Evolutionary conservation across 2,797 vertebrate species (phyloP), one percentile per base, ranked within the genome.

Genomic region (Myiothlypis coronata): DNA sequence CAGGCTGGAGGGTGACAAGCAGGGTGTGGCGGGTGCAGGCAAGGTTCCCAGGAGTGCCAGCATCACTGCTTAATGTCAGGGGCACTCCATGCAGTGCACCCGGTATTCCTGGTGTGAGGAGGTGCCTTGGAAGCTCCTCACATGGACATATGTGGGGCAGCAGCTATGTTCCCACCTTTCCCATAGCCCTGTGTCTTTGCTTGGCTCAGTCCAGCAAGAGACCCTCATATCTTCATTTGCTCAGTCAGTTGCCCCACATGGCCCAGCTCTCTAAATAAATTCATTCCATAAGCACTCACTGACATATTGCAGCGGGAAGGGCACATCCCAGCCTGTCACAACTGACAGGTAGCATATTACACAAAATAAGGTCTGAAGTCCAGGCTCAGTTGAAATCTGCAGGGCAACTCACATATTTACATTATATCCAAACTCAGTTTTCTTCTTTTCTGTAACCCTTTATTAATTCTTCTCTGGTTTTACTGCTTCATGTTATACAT

Each of bases 131-230:
- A 16, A 50, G 18, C 23, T 57, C 35, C 74, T 65, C 0, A 0
- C 56, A 28, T 1, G n/a, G 34, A 41, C 17, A 13, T 3, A 1
- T 0, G 1, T 11, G 30, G 8, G 23, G 4, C 59, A 75, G 26
- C 12, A 37, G 61, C 39, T 61, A 5, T 1, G 9, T 5, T 27
- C 37, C 14, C 52, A 30, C 39, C 2, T 19, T 35, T 70, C n/a
- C 65, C 22, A 4, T 2, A 44, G 56, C 39, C 2, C 0, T 11
- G 20, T 0, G 0, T 5, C 47, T 71, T 57, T 0, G 2, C 30
- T 11, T 0, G 3, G 32, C 24, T 71, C 24, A 3, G n/a, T 14
- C 37, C 15, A 28, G 37, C 82, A 71, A 14, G 70, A 82, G 41
- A 63, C 3, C 7, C 18, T 13, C 20, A 7, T 9, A n/a, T 4